Conservation (phyloP, 2,797 vertebrate species). For the Todus mexicanus region DNA sequence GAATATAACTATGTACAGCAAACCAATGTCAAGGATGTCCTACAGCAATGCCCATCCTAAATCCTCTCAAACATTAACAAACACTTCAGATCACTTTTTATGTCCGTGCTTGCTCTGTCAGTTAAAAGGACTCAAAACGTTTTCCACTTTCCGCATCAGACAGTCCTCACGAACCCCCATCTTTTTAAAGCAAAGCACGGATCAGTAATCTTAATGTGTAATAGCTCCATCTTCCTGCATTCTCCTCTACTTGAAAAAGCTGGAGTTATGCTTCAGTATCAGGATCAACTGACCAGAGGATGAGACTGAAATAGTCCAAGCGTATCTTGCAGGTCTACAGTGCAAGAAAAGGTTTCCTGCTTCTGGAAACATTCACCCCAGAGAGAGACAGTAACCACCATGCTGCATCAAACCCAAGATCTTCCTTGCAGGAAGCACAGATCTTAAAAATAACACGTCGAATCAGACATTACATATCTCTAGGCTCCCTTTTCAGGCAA, state of each 20-base stretch:
- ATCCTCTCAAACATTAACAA: background rate
- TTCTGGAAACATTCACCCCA: background rate
- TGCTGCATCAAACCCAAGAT: background rate
- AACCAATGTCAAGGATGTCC: background rate
- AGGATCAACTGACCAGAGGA: background rate
- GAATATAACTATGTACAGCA: background rate
- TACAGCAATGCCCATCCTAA: background rate
- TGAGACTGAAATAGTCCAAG: background rate
- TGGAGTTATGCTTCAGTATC: background rate
- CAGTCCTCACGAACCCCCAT: no score
- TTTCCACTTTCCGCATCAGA: no score
- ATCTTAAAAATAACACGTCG: background rate
- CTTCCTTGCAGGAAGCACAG: background rate
- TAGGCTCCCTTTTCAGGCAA: background rate
- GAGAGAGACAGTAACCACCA: background rate
- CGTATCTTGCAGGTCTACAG: background rate
- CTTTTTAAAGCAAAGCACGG: background rate
- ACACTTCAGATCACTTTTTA: background rate
- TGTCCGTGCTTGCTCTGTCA: no score
- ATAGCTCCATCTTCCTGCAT: background rate
- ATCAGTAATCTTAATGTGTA: background rate
- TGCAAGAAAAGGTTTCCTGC: background rate
- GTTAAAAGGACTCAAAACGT: no score
- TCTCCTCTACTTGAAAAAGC: background rate
- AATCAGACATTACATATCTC: background rate